These are phyloP conservation scores for Echinarachnius parma DNA, from an alignment of 53 echinoderm and acorn worm species.

Conservation along the genomic window DNA sequence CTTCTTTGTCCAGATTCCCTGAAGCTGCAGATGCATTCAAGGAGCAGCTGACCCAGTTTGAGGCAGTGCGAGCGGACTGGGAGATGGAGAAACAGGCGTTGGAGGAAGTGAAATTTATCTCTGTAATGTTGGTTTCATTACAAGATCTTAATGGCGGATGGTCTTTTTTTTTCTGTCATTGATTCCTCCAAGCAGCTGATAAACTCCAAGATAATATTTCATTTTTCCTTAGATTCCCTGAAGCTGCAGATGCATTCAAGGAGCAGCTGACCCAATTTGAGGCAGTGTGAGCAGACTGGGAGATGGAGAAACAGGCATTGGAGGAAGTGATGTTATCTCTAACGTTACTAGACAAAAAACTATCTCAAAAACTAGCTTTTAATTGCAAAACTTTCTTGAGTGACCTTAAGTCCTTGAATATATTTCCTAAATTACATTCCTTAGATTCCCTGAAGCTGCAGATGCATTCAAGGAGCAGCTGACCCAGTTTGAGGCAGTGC, in stretches of 20 bases:
- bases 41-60: conserved; percentile 89
- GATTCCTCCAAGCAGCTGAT: no score
- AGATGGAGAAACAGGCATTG: conserved; percentile 85
- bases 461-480: conserved; percentile 10
- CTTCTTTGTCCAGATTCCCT: conserved; percentile 79
- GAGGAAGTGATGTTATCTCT: no score
- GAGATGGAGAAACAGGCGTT: conserved; percentile 97
- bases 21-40: conserved; percentile 90
- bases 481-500: conserved; percentile 88
- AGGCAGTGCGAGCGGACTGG: conserved; percentile 85
- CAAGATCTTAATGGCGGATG: no score
- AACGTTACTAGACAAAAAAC: no score
- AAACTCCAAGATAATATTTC: no score
- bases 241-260: conserved; percentile 74
- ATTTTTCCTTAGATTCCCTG: conserved; percentile 62
- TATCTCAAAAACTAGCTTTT: no score
- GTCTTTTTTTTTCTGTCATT: no score
- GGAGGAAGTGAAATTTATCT: no score
- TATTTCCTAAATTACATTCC: no score
- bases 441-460: neutral
- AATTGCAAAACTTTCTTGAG: no score
- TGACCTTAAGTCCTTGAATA: no score
- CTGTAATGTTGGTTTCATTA: no score
- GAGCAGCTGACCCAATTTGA: conserved; percentile 81
- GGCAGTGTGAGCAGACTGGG: conserved; percentile 72